phyloP scores from a whole-genome alignment of 2,113 vertebrate species.

The Cyphomyrus plagiostoma region DNA sequence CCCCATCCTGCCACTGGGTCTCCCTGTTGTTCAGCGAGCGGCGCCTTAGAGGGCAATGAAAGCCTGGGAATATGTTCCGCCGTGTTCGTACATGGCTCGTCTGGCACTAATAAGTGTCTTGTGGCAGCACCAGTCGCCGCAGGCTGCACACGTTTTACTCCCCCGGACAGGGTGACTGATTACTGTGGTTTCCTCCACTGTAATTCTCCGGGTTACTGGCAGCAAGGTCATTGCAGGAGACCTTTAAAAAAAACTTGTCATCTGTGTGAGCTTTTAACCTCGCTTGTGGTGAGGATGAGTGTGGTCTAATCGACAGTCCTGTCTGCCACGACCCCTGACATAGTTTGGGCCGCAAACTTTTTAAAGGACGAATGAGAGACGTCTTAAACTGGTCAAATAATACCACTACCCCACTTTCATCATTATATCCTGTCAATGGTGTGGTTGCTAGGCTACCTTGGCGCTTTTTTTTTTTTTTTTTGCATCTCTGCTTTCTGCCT shows the following conservation, averaged over 20 bases:
- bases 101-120: constrained; percentile 17
- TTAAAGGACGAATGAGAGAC: background rate
- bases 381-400: background rate
- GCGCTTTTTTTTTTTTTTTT: background rate
- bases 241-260: background rate
- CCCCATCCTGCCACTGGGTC: background rate
- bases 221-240: background rate
- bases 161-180: constrained; percentile 14
- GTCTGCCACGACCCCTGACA: background rate
- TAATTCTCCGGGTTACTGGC: constrained; percentile 1
- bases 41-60: background rate
- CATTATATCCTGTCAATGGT: background rate
- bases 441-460: background rate
- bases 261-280: background rate
- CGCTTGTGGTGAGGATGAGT: background rate
- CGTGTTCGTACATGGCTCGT: background rate
- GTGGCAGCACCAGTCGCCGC: background rate
- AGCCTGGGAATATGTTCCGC: background rate
- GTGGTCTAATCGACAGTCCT: background rate
- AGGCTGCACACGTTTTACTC: background rate
- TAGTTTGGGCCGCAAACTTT: background rate
- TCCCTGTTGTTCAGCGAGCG: background rate
- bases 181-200: constrained; percentile 20
- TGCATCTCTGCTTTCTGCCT: background rate
- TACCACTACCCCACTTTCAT: background rate